Percentiles rank a stretch among this genome's conserved stretches.
Evolutionary conservation across 2,797 vertebrate species (phyloP).

Genomic region (Percopsis omiscomaycus): DNA sequence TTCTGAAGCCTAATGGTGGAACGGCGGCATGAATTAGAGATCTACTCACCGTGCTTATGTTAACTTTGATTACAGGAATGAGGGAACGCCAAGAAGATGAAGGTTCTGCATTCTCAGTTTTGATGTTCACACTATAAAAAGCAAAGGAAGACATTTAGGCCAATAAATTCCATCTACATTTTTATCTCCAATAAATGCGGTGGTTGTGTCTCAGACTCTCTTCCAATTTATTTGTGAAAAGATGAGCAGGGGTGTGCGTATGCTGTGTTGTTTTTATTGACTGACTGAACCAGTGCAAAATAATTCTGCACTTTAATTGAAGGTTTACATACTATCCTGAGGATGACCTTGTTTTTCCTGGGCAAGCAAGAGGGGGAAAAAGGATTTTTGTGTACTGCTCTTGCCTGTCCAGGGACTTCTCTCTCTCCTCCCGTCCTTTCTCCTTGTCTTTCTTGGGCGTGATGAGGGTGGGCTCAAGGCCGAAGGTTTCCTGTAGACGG

Average conservation of each 20-base stretch:
- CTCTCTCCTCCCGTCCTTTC: conserved; percentile 79
- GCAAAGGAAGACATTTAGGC: conserved; percentile 13
- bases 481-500: conserved; percentile 93
- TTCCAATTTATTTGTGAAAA: too few species aligned
- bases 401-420: conserved; percentile 87
- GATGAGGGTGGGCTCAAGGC: conserved; percentile 91
- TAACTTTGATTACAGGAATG: conserved; percentile 97
- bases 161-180: background rate
- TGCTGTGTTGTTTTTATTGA: too few species aligned
- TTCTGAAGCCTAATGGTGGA: background rate
- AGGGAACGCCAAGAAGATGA: conserved; percentile 96
- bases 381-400: background rate
- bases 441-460: conserved; percentile 86
- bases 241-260: too few species aligned
- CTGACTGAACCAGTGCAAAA: too few species aligned
- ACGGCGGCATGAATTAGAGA: background rate
- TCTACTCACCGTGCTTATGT: conserved; percentile 94
- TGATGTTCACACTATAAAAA: conserved; percentile 83
- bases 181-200: too few species aligned
- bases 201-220: too few species aligned
- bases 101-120: conserved; percentile 89
- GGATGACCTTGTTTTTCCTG: too few species aligned
- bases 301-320: too few species aligned
- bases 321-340: too few species aligned
- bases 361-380: too few species aligned